These are phyloP conservation scores for Falco cherrug DNA, from an alignment of 2,797 vertebrate species.

Conservation along the genomic window DNA sequence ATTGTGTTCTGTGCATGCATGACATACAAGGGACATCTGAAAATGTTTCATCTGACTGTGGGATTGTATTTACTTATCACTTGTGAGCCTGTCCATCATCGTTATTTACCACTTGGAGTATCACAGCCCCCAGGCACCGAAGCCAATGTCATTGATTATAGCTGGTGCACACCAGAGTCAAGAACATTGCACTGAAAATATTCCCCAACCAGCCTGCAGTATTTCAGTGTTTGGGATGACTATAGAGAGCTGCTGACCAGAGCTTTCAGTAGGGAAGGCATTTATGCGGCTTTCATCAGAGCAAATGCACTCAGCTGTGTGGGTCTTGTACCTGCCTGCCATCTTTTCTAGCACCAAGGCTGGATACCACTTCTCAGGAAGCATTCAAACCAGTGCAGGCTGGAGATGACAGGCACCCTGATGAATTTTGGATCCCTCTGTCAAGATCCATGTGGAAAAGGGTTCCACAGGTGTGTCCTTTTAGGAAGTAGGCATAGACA, in stretches of 20 bases:
- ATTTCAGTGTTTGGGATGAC: neutral
- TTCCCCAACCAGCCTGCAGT: neutral
- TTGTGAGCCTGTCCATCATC: neutral
- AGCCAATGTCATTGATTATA: neutral
- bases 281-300: neutral
- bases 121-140: neutral
- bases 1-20: neutral
- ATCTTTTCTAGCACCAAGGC: neutral
- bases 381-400: neutral
- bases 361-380: neutral
- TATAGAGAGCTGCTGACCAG: neutral
- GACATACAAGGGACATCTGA: neutral
- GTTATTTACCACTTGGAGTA: neutral
- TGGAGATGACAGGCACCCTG: neutral
- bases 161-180: neutral
- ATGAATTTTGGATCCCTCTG: neutral
- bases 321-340: neutral
- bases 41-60: neutral
- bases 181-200: neutral
- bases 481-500: neutral
- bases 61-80: neutral
- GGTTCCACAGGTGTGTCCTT: neutral
- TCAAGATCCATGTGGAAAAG: neutral
- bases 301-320: neutral
- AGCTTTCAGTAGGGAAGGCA: neutral